Percentiles rank a stretch among this genome's conserved stretches.
Conservation (phyloP, 37 sponge, comb jelly and placozoan species). For the Chondrilla cf. caribensis region DNA sequence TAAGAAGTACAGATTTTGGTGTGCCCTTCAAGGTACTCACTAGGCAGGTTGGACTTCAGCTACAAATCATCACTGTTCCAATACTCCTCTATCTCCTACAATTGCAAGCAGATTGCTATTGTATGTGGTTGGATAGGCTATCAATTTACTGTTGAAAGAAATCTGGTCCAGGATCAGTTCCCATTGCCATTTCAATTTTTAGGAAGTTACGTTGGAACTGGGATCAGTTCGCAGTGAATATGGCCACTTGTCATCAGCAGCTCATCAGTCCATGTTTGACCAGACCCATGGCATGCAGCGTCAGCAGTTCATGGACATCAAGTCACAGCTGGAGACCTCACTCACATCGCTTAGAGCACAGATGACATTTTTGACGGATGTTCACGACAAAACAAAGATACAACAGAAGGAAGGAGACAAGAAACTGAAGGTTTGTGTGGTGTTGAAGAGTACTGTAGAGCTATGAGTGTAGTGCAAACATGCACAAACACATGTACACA, state of each 20-base stretch:
- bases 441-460: too few species aligned
- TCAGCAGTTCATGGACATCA: neutral
- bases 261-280: neutral
- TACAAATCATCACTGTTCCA: too few species aligned
- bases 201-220: slow-evolving; percentile 2
- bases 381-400: neutral
- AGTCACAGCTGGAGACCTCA: slow-evolving; percentile 9
- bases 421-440: neutral
- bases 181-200: neutral
- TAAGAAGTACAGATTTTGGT: too few species aligned
- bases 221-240: neutral
- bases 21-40: too few species aligned
- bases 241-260: neutral
- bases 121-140: too few species aligned
- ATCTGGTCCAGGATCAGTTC: too few species aligned
- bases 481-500: too few species aligned
- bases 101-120: too few species aligned
- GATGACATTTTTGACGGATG: slow-evolving; percentile 7
- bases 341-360: slow-evolving; percentile 21
- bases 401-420: neutral
- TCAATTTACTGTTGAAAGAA: too few species aligned
- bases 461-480: too few species aligned
- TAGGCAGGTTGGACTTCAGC: too few species aligned
- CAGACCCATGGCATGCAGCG: neutral
- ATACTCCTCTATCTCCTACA: too few species aligned